Evolutionary conservation across 2,113 vertebrate genomes (phyloP).

Genomic region (Ceyx margarethae): DNA sequence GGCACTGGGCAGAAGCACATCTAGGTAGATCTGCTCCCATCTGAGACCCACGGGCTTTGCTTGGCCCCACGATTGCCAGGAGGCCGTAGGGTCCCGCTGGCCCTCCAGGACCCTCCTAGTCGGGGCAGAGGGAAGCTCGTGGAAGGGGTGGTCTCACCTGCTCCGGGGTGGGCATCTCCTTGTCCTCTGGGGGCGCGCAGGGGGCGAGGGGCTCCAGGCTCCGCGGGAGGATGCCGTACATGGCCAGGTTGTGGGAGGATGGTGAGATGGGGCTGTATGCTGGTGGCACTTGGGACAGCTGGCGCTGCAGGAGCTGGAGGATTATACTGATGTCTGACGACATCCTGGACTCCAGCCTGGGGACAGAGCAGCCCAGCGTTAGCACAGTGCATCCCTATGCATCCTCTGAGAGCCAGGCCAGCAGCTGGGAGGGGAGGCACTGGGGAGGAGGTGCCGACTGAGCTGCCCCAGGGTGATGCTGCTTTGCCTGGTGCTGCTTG

Average conservation of each 20-base stretch:
- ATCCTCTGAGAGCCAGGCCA: not conserved
- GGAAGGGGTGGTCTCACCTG: constrained; percentile 70
- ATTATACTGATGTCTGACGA: constrained; percentile 90
- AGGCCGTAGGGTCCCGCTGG: not conserved
- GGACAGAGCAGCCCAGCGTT: not conserved
- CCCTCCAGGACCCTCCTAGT: fast-evolving
- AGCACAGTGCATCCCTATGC: not conserved
- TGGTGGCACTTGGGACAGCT: constrained; percentile 83
- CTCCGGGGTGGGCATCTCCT: constrained; percentile 44
- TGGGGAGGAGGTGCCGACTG: not conserved
- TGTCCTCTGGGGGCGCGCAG: constrained; percentile 24
- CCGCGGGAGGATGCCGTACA: constrained; percentile 72
- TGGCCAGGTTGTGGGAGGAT: constrained; percentile 68
- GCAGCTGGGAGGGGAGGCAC: not conserved
- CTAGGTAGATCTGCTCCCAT: not conserved
- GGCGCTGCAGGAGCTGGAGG: constrained; percentile 92
- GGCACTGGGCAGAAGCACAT: not conserved
- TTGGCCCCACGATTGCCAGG: fast-evolving
- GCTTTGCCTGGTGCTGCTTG: not conserved
- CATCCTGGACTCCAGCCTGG: constrained; percentile 91
- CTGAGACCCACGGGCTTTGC: not conserved
- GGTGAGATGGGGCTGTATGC: constrained; percentile 84
- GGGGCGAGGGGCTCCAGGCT: constrained; percentile 59
- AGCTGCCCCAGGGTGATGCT: not conserved
- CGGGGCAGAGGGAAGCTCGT: fast-evolving